A percentile compares a stretch with the other conserved stretches of the same genome.
Evolutionary conservation across 2,888 invertebrate genomes (phyloP).

Genomic region (Linnaemya tessellans): DNA sequence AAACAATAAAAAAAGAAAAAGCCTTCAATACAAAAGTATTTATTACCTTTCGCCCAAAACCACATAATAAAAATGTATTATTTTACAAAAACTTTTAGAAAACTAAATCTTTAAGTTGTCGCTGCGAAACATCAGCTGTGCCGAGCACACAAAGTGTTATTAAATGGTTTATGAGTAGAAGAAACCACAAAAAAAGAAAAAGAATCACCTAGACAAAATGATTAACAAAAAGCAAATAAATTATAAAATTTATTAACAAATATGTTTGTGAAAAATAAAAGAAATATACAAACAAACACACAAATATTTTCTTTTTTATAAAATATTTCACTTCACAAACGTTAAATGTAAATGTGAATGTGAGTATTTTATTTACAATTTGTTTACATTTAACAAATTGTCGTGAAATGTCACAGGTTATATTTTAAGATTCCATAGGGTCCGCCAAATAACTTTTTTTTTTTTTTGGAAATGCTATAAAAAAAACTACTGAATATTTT

Average conservation of each 20-base stretch:
- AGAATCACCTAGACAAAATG: background rate
- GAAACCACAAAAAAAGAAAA: background rate
- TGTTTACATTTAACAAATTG: background rate
- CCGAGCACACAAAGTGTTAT: background rate
- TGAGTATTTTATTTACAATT: background rate
- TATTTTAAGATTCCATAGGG: background rate
- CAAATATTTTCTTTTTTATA: background rate
- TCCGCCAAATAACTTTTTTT: too few species aligned
- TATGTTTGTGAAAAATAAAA: background rate
- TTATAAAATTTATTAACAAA: constrained; percentile 9
- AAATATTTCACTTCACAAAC: background rate
- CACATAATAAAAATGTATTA: constrained; percentile 20
- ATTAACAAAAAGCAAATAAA: background rate
- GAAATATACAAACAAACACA: background rate
- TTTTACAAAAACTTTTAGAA: constrained; percentile 4
- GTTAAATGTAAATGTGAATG: background rate
- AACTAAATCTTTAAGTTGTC: constrained; percentile 34
- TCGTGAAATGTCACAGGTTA: background rate
- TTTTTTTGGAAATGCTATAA: too few species aligned
- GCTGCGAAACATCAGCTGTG: background rate
- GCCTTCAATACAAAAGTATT: constrained; percentile 14
- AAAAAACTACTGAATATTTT: too few species aligned
- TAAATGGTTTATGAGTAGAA: constrained; percentile 10
- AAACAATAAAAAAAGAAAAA: background rate
- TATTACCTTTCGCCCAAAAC: constrained; percentile 38